Evolutionary conservation across 2,797 vertebrate species (phyloP), one percentile per base, ranked within the genome.

Genomic region (Dallia pectoralis): DNA sequence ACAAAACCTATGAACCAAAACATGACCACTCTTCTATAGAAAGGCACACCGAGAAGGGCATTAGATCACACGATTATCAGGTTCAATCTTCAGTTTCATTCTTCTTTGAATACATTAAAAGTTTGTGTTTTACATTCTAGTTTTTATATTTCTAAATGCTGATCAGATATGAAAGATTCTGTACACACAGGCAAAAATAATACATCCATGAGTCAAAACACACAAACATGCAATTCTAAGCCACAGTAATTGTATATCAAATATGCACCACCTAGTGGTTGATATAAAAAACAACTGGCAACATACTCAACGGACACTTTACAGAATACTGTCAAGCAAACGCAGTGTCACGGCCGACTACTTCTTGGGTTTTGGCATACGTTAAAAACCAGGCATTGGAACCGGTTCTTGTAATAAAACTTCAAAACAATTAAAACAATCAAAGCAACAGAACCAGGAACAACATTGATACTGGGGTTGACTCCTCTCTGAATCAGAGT

Each of bases 241-340:
- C 40, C 40, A 44, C 40, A 44, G 14, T 14, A 44, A 12, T 44
- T 44, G 40, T 67, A 74, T 73, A 53, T 30, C n/a, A 29, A 56
- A 22, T 48, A 32, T 4, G 25, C 73, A 6, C 79, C 87, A 86
- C 67, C 86, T 69, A 80, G 75, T 84, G 88, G 87, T 81, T 49
- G 75, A 78, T 70, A 69, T 9, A 64, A 51, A 33, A 29, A 80
- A 83, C 47, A 74, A 74, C n/a, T 18, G 44, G 67, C 29, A 30
- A 4, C 49, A 48, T 32, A 16, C 48, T 29, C 25, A 22, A 14
- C 12, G 63, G 32, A 40, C 16, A n/a, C 18, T 32, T 32, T 2
- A 19, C 7, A 69, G 8, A 69, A 59, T 19, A 59, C 22, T 30
- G 9, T n/a, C n/a, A 63, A 22, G 49, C 16, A 22, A 67, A 29